Percentiles rank a stretch among this genome's conserved stretches.
Evolutionary conservation across 2,113 vertebrate species (phyloP).

Genomic region (Himantopus leucocephalus): DNA sequence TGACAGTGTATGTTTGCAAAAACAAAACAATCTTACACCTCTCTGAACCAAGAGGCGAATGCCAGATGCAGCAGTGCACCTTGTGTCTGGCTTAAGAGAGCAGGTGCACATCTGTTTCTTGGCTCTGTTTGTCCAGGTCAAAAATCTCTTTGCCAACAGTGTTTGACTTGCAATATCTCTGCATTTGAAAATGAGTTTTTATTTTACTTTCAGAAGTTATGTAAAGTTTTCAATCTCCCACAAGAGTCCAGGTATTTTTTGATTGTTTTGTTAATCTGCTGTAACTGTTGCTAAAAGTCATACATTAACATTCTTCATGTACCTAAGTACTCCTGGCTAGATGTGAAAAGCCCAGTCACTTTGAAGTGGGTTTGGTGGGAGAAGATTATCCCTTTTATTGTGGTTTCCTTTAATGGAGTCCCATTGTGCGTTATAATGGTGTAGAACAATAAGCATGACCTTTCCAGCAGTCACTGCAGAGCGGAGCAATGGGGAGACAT

Average conservation of each 20-base stretch:
- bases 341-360: not conserved
- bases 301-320: not conserved
- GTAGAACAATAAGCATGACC: not conserved
- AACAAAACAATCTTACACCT: not conserved
- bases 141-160: slow-evolving; percentile 7
- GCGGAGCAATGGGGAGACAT: not conserved
- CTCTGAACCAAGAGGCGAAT: not conserved
- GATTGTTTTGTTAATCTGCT: not conserved
- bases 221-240: not conserved
- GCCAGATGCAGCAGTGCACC: not conserved
- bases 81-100: not conserved
- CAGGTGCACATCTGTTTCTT: slow-evolving; percentile 7
- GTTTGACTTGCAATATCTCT: slow-evolving; percentile 24
- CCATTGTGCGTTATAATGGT: not conserved
- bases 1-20: not conserved
- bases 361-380: slow-evolving; percentile 52
- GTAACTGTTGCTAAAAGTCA: not conserved
- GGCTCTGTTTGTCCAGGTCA: not conserved
- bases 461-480: not conserved
- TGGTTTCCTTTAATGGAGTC: slow-evolving; percentile 44
- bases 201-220: not conserved
- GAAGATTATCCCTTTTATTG: slow-evolving; percentile 25
- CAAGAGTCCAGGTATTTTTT: not conserved
- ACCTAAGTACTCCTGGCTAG: not conserved
- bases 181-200: slow-evolving; percentile 6